phyloP scores from a whole-genome alignment of 2,113 vertebrate species.

The Pterocles gutturalis region DNA sequence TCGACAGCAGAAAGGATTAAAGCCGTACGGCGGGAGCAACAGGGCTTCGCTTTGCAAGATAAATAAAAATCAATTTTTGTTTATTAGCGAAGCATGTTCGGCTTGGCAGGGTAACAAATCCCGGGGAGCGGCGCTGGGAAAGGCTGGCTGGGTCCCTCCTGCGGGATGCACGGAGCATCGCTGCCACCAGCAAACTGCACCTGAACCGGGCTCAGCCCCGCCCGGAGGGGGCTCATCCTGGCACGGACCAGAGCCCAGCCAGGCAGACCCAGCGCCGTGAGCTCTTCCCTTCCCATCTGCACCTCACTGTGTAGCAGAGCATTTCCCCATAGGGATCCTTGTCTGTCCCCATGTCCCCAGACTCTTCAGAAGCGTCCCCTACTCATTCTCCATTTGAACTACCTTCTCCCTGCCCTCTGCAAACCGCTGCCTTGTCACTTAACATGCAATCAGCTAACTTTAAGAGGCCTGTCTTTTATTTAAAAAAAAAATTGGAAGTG shows the following conservation, averaged over 20 bases:
- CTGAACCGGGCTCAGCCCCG: not conserved
- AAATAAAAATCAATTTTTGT: conserved; percentile 1
- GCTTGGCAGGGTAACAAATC: not conserved
- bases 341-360: not conserved
- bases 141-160: fast-evolving
- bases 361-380: fast-evolving
- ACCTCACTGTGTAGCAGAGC: fast-evolving
- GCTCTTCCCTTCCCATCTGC: fast-evolving
- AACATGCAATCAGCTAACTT: not conserved
- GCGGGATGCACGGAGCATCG: fast-evolving
- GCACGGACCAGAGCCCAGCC: not conserved
- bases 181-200: fast-evolving
- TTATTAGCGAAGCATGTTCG: not conserved
- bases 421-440: not conserved
- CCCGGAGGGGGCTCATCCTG: fast-evolving
- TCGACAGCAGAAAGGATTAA: not conserved
- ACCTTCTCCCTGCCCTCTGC: not conserved
- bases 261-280: fast-evolving
- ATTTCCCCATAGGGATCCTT: fast-evolving
- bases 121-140: fast-evolving
- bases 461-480: not conserved
- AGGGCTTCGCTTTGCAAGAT: not conserved
- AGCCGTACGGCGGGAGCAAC: fast-evolving
- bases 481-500: not conserved
- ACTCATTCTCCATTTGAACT: not conserved